A percentile compares a stretch with the other conserved stretches of the same genome.
Conservation (phyloP, 2,113 vertebrate genomes). For the Heterotilapia buettikoferi region DNA sequence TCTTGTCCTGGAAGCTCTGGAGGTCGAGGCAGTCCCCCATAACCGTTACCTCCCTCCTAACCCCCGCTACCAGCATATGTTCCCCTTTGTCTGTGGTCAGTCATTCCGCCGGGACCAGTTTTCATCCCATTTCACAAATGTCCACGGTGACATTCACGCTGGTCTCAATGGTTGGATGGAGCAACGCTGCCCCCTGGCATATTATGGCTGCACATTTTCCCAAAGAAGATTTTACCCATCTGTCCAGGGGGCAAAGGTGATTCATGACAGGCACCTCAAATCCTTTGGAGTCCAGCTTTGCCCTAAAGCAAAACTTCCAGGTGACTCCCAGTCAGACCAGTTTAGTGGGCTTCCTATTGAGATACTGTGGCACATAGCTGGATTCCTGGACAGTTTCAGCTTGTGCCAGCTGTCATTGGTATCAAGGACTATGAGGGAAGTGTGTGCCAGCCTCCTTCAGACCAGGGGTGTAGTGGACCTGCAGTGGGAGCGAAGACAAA, state of each 20-base stretch:
- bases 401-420: conserved; percentile 93
- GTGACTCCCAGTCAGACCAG: conserved; percentile 76
- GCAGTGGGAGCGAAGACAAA: conserved; percentile 84
- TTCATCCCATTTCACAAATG: conserved; percentile 94
- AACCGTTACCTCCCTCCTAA: conserved; percentile 53
- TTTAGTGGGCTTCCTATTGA: conserved; percentile 90
- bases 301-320: conserved; percentile 59
- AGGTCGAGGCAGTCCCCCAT: conserved; percentile 41
- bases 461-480: conserved; percentile 92
- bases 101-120: conserved; percentile 95
- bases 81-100: conserved; percentile 96
- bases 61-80: conserved; percentile 75
- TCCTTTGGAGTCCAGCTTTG: conserved; percentile 88
- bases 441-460: conserved; percentile 92
- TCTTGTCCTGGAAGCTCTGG: conserved; percentile 88
- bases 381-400: conserved; percentile 96
- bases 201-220: conserved; percentile 96
- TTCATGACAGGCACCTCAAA: conserved; percentile 87
- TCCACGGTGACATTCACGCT: conserved; percentile 95
- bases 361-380: conserved; percentile 88
- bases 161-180: conserved; percentile 99
- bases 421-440: conserved; percentile 91
- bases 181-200: conserved; percentile 92
- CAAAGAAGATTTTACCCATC: conserved; percentile 92
- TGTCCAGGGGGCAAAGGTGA: conserved; percentile 80